A percentile compares a stretch with the other conserved stretches of the same genome.
phyloP scores from a whole-genome alignment of 2,888 invertebrate species.

The Monopis laevigella region DNA sequence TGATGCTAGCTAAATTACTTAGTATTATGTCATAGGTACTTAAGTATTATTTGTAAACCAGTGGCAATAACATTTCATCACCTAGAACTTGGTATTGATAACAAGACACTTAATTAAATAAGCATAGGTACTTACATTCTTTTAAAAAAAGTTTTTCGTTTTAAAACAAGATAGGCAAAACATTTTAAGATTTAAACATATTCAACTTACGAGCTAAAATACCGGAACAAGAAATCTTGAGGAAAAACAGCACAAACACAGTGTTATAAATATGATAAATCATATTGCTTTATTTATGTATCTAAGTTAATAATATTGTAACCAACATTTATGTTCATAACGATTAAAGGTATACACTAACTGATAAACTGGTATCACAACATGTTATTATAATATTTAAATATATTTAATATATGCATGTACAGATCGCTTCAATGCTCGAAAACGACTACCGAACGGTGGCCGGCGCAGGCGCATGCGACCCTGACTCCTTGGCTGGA shows the following conservation, averaged over 20 bases:
- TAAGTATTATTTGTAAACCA: no score
- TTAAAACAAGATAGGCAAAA: no score
- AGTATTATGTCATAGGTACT: no score
- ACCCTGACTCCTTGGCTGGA: constrained; percentile 33
- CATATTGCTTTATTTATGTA: not conserved
- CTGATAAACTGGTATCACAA: constrained; percentile 1
- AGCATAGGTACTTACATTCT: no score
- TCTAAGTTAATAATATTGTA: not conserved
- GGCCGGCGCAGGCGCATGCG: constrained; percentile 14
- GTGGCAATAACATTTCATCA: no score
- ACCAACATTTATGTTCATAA: not conserved
- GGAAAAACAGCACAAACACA: constrained; percentile 1
- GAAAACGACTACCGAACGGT: constrained; percentile 35
- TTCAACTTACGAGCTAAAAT: not conserved
- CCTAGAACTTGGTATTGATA: no score
- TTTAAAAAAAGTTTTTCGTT: no score
- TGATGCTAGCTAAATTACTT: no score
- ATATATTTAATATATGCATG: not conserved
- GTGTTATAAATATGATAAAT: constrained; percentile 3
- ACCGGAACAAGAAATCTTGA: constrained; percentile 1
- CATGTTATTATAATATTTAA: not conserved
- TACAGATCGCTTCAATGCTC: constrained; percentile 17
- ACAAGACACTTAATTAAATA: no score
- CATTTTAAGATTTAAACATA: not conserved
- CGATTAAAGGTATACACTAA: no score